phyloP scores from a whole-genome alignment of 2,888 invertebrate genomes.

The Drosophila neoperkinsi region DNA sequence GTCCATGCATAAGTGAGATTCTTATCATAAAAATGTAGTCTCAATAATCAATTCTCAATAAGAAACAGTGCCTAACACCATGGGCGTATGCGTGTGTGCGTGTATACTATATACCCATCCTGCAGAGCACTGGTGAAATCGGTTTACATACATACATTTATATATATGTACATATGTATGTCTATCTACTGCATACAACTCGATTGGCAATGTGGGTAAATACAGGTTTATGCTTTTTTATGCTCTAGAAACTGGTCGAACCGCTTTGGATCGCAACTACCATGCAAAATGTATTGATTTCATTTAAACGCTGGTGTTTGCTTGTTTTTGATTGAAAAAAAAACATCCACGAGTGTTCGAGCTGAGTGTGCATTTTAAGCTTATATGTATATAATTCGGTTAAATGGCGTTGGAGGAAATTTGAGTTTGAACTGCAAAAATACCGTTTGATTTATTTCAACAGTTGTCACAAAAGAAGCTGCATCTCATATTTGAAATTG shows the following conservation, averaged over 20 bases:
- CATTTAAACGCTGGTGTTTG: slow-evolving; percentile 36
- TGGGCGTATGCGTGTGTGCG: slow-evolving; percentile 1
- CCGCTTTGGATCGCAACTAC: slow-evolving; percentile 40
- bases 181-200: slow-evolving; percentile 36
- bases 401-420: background rate
- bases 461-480: background rate
- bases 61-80: background rate
- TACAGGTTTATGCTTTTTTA: slow-evolving; percentile 57
- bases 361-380: background rate
- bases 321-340: slow-evolving; percentile 9
- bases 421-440: background rate
- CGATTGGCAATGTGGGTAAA: slow-evolving; percentile 36
- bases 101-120: slow-evolving; percentile 9
- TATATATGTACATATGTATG: slow-evolving; percentile 4
- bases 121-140: slow-evolving; percentile 8
- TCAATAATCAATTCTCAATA: slow-evolving; percentile 33
- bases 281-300: slow-evolving; percentile 41
- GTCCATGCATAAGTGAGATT: background rate
- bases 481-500: background rate
- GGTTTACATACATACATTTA: background rate
- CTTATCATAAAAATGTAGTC: slow-evolving; percentile 39
- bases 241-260: slow-evolving; percentile 52
- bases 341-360: background rate
- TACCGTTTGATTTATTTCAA: background rate
- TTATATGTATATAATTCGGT: background rate